Percentiles rank a stretch among this genome's conserved stretches.
These are phyloP conservation scores for Drosophila mojavensis DNA, from an alignment of 1,140 invertebrate genomes.

Conservation along the genomic window DNA sequence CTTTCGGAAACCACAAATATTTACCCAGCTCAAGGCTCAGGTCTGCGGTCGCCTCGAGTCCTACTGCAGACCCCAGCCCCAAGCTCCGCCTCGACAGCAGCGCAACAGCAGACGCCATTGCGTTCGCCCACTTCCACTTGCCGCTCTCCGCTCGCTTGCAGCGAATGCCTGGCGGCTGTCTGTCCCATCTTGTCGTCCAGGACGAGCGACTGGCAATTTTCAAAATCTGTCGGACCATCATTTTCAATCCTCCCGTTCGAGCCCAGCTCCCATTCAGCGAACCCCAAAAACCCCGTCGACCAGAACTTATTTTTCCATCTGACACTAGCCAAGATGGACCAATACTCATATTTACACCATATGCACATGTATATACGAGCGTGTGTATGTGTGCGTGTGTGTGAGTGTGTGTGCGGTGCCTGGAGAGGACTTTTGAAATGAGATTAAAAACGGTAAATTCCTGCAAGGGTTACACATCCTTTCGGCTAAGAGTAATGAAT, in stretches of 20 bases:
- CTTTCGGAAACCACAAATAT: constrained; percentile 82
- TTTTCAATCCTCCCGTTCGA: constrained; percentile 63
- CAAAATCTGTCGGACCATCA: constrained; percentile 80
- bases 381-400: constrained; percentile 11
- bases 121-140: constrained; percentile 13
- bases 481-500: constrained; percentile 81
- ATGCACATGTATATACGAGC: constrained; percentile 26
- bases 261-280: not conserved
- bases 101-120: constrained; percentile 29
- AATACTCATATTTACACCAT: constrained; percentile 81
- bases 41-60: constrained; percentile 73
- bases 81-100: constrained; percentile 1
- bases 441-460: constrained; percentile 83
- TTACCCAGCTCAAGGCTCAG: constrained; percentile 82
- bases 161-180: constrained; percentile 51
- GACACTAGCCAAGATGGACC: constrained; percentile 73
- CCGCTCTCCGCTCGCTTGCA: constrained; percentile 24
- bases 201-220: constrained; percentile 59
- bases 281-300: constrained; percentile 48
- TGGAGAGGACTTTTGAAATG: constrained; percentile 78
- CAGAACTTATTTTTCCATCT: constrained; percentile 81
- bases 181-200: constrained; percentile 15
- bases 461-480: constrained; percentile 70
- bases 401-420: constrained; percentile 46
- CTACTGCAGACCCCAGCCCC: constrained; percentile 23